Base-by-base conservation (phyloP, 2,888 invertebrate genomes). In the Hirudinaria manillensis region DNA sequence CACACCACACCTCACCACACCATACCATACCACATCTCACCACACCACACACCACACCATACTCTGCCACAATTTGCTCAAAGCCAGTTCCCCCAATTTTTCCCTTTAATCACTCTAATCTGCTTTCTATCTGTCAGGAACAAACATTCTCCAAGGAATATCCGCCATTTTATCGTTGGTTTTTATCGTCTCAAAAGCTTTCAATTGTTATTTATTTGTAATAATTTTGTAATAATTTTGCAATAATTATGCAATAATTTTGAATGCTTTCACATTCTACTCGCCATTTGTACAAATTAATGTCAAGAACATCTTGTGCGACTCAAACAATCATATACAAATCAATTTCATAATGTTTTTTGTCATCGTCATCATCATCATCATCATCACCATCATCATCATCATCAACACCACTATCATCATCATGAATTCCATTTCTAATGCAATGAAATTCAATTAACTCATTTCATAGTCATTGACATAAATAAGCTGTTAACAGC, bases 311-410 rank as follows among this genome's bases (percentile, higher is more conserved):
- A n/a, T n/a, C n/a, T n/a, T n/a, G n/a, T n/a, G n/a, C n/a, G n/a
- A n/a, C n/a, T n/a, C n/a, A n/a, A n/a, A n/a, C n/a, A n/a, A n/a
- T n/a, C n/a, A n/a, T n/a, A n/a, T n/a, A n/a, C n/a, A n/a, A n/a
- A 71, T 38, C 72, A 75, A 65, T 24, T 45, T 72, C 72, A 32
- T 76, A 65, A 66, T 66, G 53, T 68, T 70, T 65, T 71, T 70
- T 65, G 71, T 70, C 66, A 71, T 70, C 71, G 71, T 70, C 70
- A 71, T 70, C 70, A 71, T 61, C 65, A 71, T 56, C 65, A 75
- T 71, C 70, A 72, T 72, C 55, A 72, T 55, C 72, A 72, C 51
- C 72, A 56, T 56, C 56, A 56, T 56, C 56, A 56, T 53, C 36
- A 36, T 36, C 36, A 36, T 36, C 36, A 36, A 53, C 72, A 56